Evolutionary conservation across 2,113 vertebrate species (phyloP).

Genomic region (Larimichthys polyactis): DNA sequence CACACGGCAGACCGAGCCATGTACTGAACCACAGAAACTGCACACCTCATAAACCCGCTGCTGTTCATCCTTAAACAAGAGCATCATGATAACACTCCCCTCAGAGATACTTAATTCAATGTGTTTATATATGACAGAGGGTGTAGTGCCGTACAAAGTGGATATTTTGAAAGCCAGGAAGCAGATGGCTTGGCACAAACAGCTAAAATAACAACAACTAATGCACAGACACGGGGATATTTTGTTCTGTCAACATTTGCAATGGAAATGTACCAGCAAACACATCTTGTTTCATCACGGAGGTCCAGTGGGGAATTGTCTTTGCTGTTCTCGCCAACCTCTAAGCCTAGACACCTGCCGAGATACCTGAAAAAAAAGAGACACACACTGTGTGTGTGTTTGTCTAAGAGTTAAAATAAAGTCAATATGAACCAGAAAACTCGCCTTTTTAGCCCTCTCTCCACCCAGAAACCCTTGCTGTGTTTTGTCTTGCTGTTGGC

Average conservation of each 20-base stretch:
- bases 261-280: not conserved
- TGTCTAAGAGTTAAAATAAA: not conserved
- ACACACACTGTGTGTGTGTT: not conserved
- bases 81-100: not conserved
- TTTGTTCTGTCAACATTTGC: not conserved
- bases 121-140: not conserved
- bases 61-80: constrained; percentile 20
- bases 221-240: not conserved
- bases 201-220: not conserved
- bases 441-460: not conserved
- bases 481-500: not conserved
- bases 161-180: constrained; percentile 18
- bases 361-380: not conserved
- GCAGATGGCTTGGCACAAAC: constrained; percentile 39
- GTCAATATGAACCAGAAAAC: not conserved
- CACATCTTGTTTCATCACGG: not conserved
- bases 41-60: constrained; percentile 12
- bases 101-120: not conserved
- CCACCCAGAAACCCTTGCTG: not conserved
- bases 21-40: not conserved
- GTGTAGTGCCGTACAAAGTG: constrained; percentile 10
- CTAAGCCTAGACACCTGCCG: not conserved
- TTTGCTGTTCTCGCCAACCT: not conserved
- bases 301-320: not conserved
- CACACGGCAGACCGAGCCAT: not conserved